Evolutionary conservation across 2,113 vertebrate genomes (phyloP).

Genomic region (Columba livia): DNA sequence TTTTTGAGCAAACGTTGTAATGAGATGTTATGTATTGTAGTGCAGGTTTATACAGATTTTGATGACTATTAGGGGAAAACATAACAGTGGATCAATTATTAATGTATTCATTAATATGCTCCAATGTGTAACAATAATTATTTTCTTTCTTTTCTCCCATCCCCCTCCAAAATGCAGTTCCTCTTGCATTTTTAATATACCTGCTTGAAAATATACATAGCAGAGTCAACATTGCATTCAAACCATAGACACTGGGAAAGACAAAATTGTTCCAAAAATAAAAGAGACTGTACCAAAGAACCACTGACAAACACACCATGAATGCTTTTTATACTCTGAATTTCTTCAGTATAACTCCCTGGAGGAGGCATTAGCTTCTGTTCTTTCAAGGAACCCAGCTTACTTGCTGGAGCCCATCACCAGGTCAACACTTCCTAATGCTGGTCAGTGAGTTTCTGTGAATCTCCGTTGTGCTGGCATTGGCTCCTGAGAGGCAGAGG

Average conservation of each 20-base stretch:
- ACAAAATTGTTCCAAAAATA: constrained; percentile 20
- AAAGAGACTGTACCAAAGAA: neutral
- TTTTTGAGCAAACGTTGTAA: constrained; percentile 81
- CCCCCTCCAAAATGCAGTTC: constrained; percentile 44
- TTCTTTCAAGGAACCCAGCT: neutral
- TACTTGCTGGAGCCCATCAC: neutral
- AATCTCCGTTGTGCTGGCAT: constrained; percentile 18
- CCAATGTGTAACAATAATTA: constrained; percentile 76
- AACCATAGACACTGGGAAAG: constrained; percentile 12
- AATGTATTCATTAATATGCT: constrained; percentile 81
- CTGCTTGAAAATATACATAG: constrained; percentile 49
- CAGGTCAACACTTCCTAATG: constrained; percentile 37
- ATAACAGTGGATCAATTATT: constrained; percentile 76
- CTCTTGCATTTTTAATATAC: constrained; percentile 73
- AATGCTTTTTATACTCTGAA: neutral
- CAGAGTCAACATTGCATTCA: constrained; percentile 33
- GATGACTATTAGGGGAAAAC: constrained; percentile 78
- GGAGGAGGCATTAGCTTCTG: constrained; percentile 4
- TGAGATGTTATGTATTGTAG: constrained; percentile 76
- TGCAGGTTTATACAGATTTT: constrained; percentile 77
- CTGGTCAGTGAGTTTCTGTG: neutral
- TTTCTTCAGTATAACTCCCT: constrained; percentile 45
- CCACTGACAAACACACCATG: constrained; percentile 24
- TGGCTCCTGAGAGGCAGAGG: constrained; percentile 39
- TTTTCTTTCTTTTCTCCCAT: constrained; percentile 48